Percentiles rank a stretch among this genome's conserved stretches.
phyloP scores from a whole-genome alignment of 1,140 invertebrate genomes.

The Drosophila kikkawai region DNA sequence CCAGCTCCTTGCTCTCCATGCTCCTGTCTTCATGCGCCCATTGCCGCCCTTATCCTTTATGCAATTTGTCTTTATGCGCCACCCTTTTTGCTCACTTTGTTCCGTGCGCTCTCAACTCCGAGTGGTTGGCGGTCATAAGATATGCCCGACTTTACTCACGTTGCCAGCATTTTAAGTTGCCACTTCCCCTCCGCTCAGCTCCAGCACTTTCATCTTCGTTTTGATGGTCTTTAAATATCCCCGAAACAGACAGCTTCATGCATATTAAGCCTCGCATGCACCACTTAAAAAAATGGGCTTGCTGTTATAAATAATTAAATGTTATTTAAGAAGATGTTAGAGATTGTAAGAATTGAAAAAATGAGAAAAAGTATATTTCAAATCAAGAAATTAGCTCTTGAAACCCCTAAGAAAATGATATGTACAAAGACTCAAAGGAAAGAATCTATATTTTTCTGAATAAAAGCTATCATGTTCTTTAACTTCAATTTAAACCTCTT shows the following conservation, averaged over 20 bases:
- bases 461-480: background rate
- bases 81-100: conserved; percentile 44
- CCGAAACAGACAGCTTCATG: conserved; percentile 42
- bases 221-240: conserved; percentile 65
- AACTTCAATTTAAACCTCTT: background rate
- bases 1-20: conserved; percentile 3
- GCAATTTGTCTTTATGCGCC: conserved; percentile 67
- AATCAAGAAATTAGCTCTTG: background rate
- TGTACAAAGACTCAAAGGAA: too few relatives aligned
- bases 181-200: conserved; percentile 11
- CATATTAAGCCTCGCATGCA: conserved; percentile 52
- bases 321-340: background rate
- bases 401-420: too few relatives aligned
- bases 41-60: conserved; percentile 59
- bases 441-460: background rate
- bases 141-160: conserved; percentile 46
- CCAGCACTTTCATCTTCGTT: conserved; percentile 24
- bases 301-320: conserved; percentile 3
- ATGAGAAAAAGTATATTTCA: background rate
- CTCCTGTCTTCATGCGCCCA: conserved; percentile 24
- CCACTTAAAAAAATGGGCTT: conserved; percentile 1
- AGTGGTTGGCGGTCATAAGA: conserved; percentile 60
- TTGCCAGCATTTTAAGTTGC: conserved; percentile 58
- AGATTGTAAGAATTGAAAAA: background rate
- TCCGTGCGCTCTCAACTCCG: conserved; percentile 37